Evolutionary conservation across 2,888 invertebrate genomes (phyloP), one percentile per base, ranked within the genome.

Genomic region (Atherix ibis): DNA sequence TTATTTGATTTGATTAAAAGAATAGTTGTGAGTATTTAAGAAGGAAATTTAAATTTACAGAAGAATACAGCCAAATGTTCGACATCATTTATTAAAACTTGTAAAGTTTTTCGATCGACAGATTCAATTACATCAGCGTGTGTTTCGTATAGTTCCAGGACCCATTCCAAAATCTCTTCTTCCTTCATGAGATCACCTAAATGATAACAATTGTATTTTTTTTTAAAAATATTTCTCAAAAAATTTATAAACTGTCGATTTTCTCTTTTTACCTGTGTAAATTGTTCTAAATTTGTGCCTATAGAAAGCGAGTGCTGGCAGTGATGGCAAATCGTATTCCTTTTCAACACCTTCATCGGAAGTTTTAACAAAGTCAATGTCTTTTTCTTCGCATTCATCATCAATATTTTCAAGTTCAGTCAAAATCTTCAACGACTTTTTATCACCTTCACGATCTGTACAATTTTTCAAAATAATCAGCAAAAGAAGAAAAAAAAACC

Each of bases 31-130:
- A 22, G 6, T 8, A 22, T 8, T 22, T 22, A 8, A 8, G 10
- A 22, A 8, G 22, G 10, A 22, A 22, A 22, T 22, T 6, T 8
- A 12, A 29, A 66, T 78, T 73, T 66, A 84, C 84, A 89, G 66
- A 91, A 91, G 60, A 83, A 84, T 40, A 91, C 89, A 35, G 88
- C 89, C 40, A 91, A 70, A 62, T 87, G 87, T 54, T 89, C 88
- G 16, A 88, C 83, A 48, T 88, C 87, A 53, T 82, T 77, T 47
- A 91, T 84, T 16, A 91, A 68, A 49, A 83, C 80, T 61, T 88
- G 84, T 40, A 91, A 65, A 17, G 88, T 88, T 61, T 85, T 85
- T 42, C 87, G 74, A 53, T 91, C 89, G 18, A 91, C 89, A 48
- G 70, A 84, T 62, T 89, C 89, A 51, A 91, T 91, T 18, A 88